Evolutionary conservation across 2,797 vertebrate genomes (phyloP), one percentile per base, ranked within the genome.

Genomic region (Typhlichthys subterraneus): DNA sequence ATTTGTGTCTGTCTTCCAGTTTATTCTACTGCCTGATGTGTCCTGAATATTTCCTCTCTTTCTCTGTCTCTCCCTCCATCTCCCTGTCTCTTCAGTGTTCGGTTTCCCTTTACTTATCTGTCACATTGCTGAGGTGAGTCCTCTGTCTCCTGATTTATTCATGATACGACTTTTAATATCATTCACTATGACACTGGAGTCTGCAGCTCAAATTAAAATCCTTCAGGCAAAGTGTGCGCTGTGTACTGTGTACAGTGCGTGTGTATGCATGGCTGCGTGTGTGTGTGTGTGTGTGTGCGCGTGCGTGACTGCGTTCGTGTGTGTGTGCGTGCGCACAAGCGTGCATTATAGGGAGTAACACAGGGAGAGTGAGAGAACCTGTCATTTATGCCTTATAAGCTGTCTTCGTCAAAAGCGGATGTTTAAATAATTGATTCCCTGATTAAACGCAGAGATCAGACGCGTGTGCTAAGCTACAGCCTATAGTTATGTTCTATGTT

Each of bases 91-190:
- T 72, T 80, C 69, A 64, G 66, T 77, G 67, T 70, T 74, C 77
- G 67, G 75, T 69, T 79, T 77, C 80, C 80, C 85, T 81, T 76
- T 70, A 70, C 82, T 79, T 82, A 83, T 85, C 86, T 84, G 88
- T 91, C 90, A 91, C 83, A 78, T 81, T 68, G 81, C 84, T 85
- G 86, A 88, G 85, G 87, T 89, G 85, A 89, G 81, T 88, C 83
- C 80, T 88, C 83, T 84, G 81, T 89, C 86, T 91, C 75, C 83
- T 91, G 87, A 89, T 91, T 92, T 92, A 93, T 91, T 92, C 88
- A 93, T 91, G 90, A 89, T 88, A 85, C 70, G 72, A 90, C 89
- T 91, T 92, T 92, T 92, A 91, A 91, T 90, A 91, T 91, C 89
- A 90, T 90, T 93, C 89, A 91, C 89, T 86, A 75, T 90, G 89